Evolutionary conservation across 2,888 invertebrate genomes (phyloP), one percentile per base, ranked within the genome.

Genomic region (Lasioglossum lativentre): DNA sequence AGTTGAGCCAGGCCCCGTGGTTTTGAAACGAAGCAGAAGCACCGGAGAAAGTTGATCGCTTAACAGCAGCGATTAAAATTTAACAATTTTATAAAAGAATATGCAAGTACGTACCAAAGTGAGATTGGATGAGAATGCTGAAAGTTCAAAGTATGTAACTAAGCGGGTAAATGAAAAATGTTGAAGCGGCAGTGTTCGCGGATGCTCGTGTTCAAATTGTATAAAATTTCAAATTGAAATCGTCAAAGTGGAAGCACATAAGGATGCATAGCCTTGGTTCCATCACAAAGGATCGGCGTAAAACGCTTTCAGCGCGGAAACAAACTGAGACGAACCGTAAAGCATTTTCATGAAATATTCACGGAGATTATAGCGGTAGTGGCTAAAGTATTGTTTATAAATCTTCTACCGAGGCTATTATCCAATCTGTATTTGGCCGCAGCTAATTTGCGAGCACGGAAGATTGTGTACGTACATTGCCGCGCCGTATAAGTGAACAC

Each of bases 271-370:
- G 38, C 10, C 23, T 40, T 1, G 23, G 38, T 40, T 10, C n/a
- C 12, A 23, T 70, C 38, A 23, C 38, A 40, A 70, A 68, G 68
- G 34, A 38, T 68, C 23, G 38, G 23, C 40, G 40, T 12, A 1
- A 12, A 40, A 40, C 38, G 40, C 40, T 23, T n/a, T n/a, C 70
- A 40, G 3, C 70, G 70, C 12, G n/a, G 70, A 70, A 70, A 68
- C 68, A 68, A 68, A 68, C 38, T 10, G 38, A 38, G 68, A 63
- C 68, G 68, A 4, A 14, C 38, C 34, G 38, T 38, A 38, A 68
- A 38, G 68, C 38, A 10, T 38, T 70, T 40, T 40, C 70, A 40
- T 40, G 23, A 70, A 70, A 70, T 70, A 70, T 68, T 68, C 38
- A 68, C 16, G 8, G 19, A 40, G 12, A 40, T 70, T 70, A 5